Conservation (phyloP, 2,113 vertebrate genomes). For the Nyctibius bracteatus region DNA sequence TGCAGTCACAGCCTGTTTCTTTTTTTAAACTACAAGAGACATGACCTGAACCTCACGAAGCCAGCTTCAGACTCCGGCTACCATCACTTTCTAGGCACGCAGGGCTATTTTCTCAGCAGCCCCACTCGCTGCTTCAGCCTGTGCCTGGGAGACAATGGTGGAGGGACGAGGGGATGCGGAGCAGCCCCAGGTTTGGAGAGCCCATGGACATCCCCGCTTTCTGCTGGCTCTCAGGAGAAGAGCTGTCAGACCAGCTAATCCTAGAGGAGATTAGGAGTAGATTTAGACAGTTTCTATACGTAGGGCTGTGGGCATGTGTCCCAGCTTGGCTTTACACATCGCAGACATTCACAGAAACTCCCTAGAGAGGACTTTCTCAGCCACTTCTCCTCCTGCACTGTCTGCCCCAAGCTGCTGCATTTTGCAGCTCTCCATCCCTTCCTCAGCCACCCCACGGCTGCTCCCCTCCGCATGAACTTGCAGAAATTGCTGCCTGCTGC, state of each 20-base stretch:
- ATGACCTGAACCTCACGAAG: background rate
- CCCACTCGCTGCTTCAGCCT: background rate
- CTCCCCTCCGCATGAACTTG: accelerated
- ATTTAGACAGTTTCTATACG: background rate
- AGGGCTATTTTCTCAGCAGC: background rate
- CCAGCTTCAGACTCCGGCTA: background rate
- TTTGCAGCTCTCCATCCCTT: background rate
- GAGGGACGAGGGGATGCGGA: accelerated
- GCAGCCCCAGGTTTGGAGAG: background rate
- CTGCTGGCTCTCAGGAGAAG: background rate
- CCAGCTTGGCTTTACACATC: background rate
- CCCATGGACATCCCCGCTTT: background rate
- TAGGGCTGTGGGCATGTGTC: background rate
- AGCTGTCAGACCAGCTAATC: background rate
- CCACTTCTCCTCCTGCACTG: background rate
- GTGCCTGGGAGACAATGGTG: background rate
- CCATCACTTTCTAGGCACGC: background rate
- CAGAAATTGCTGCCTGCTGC: background rate
- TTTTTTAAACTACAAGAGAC: background rate
- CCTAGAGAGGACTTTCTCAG: background rate
- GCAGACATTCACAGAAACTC: background rate
- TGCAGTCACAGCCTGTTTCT: background rate
- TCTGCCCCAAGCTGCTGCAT: background rate
- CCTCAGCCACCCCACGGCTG: background rate
- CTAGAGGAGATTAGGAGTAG: background rate